Evolutionary conservation across 2,113 vertebrate species (phyloP).

Genomic region (Hiodon alosoides): DNA sequence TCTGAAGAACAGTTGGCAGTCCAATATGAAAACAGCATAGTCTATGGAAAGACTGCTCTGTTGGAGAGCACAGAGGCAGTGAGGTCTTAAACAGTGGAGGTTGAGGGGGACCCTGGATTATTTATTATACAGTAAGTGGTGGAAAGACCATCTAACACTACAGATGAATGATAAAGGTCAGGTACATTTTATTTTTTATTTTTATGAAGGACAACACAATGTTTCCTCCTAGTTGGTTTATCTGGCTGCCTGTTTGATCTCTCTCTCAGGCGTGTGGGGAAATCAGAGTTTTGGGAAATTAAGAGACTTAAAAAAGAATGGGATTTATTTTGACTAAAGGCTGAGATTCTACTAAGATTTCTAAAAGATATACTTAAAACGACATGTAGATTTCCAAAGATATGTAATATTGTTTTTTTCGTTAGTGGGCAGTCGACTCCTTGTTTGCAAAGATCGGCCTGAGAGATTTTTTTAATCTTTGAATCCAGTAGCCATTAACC

Average conservation of each 20-base stretch:
- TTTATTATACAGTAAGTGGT: constrained; percentile 12
- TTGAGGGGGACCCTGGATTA: not conserved
- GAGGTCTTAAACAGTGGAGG: constrained; percentile 13
- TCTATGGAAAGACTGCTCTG: not conserved
- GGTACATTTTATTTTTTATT: too few species aligned
- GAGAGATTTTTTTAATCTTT: too few species aligned
- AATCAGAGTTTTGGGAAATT: not conserved
- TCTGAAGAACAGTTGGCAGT: constrained; percentile 24
- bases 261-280: too few species aligned
- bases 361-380: too few species aligned
- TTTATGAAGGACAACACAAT: not conserved
- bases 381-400: too few species aligned
- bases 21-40: not conserved
- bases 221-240: not conserved
- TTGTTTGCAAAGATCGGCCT: too few species aligned
- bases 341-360: too few species aligned
- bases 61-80: constrained; percentile 5
- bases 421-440: too few species aligned
- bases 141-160: not conserved
- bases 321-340: too few species aligned
- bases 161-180: constrained; percentile 15
- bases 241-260: not conserved
- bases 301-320: too few species aligned
- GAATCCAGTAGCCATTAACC: too few species aligned
- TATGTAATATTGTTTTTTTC: too few species aligned